These are phyloP conservation scores for Eulacestoma nigropectus DNA, from an alignment of 2,113 vertebrate species.

Conservation along the genomic window DNA sequence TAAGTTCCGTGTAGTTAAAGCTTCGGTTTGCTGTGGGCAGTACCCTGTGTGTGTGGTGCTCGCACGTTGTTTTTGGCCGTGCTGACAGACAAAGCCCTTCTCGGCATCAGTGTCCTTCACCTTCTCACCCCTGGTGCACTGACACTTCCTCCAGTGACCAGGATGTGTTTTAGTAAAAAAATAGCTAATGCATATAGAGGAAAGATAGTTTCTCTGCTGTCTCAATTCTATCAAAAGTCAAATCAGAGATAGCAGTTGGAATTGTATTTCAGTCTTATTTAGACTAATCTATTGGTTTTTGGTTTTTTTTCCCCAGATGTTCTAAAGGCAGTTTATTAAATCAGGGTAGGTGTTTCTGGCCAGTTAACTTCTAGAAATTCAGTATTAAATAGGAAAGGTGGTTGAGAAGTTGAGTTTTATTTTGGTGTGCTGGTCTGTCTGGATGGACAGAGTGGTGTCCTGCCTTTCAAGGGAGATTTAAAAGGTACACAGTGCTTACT, in stretches of 20 bases:
- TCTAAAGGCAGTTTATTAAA: neutral
- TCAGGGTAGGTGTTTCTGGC: neutral
- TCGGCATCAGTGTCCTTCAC: neutral
- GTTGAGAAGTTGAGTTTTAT: neutral
- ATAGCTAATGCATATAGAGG: neutral
- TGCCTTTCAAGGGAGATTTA: constrained; percentile 74
- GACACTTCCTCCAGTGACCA: neutral
- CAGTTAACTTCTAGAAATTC: neutral
- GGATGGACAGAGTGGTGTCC: constrained; percentile 73
- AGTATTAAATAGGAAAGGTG: neutral
- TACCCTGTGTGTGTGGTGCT: neutral
- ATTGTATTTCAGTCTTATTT: neutral
- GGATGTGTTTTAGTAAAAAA: neutral
- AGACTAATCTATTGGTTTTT: neutral
- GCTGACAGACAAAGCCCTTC: neutral
- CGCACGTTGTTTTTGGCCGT: accelerated
- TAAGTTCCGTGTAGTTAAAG: neutral
- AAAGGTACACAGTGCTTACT: constrained; percentile 88
- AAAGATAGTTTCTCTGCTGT: too few relatives aligned
- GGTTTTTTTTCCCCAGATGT: accelerated
- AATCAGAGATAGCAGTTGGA: neutral
- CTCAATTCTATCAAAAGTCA: neutral
- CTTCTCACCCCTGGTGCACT: neutral
- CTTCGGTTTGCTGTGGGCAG: neutral
- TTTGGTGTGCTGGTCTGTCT: constrained; percentile 35